These are phyloP conservation scores for Chromobotia macracanthus DNA, from an alignment of 2,797 vertebrate genomes.

Conservation along the genomic window DNA sequence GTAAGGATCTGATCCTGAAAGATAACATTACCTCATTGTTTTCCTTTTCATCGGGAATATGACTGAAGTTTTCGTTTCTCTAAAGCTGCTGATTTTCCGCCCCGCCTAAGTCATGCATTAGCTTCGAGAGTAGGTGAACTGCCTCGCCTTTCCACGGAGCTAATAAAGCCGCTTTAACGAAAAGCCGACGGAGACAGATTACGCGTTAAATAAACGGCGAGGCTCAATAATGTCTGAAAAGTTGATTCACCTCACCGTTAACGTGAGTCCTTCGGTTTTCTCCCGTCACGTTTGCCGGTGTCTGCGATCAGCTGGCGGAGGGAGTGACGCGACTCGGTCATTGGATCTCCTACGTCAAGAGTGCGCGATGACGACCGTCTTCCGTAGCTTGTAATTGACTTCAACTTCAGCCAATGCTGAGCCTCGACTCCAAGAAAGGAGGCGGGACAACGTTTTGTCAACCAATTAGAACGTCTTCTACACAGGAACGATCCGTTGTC, in stretches of 20 bases:
- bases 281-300: constrained; percentile 51
- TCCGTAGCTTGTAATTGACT: constrained; percentile 25
- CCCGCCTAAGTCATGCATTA: constrained; percentile 46
- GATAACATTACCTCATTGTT: not conserved
- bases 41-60: not conserved
- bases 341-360: constrained; percentile 71
- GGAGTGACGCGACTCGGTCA: constrained; percentile 81
- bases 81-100: constrained; percentile 21
- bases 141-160: constrained; percentile 46
- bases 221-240: not conserved
- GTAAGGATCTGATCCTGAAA: not conserved
- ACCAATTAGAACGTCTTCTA: constrained; percentile 29
- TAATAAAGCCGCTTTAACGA: not conserved
- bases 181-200: not conserved
- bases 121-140: constrained; percentile 31
- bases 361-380: constrained; percentile 67
- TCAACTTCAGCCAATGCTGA: constrained; percentile 24
- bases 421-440: not conserved
- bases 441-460: constrained; percentile 5
- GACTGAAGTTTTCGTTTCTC: not conserved
- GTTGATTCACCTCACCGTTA: not conserved
- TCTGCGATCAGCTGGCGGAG: constrained; percentile 91
- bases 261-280: not conserved
- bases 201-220: not conserved
- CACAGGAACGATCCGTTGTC: constrained; percentile 20